Evolutionary conservation across 1,140 invertebrate species (phyloP), one percentile per base, ranked within the genome.

Genomic region (Homalodisca vitripennis): DNA sequence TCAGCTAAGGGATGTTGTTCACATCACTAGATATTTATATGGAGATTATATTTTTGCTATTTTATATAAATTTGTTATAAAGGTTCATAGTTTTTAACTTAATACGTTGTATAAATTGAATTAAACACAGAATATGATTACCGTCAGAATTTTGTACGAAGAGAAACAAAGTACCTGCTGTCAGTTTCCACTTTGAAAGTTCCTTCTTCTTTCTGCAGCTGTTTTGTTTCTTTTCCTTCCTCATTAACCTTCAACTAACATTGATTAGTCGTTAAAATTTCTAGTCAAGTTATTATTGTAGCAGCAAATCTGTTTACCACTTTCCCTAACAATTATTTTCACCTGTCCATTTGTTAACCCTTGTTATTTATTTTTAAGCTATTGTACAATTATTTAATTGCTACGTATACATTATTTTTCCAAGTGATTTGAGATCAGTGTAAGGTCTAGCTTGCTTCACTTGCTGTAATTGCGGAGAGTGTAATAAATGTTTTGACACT

Each of bases 281-380:
- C 34, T 41, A 41, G 34, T 41, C 34, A 41, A 17, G 34, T 17
- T 41, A 41, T 41, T 41, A 41, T 41, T 41, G 17, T 41, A 41
- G 34, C 6, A 41, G n/a, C 6, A 41, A 41, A 41, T 17, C 34
- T 41, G 34, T 41, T 41, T n/a, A n/a, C n/a, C n/a, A 41, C 34
- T 41, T 41, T 41, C 17, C 6, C 17, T 41, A 41, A 41, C 34
- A 41, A 10, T 41, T 10, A 41, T 41, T 41, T 41, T 17, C 6
- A 41, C 34, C 6, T 41, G 17, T 27, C 29, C 55, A 60, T 60
- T n/a, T 60, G 55, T 60, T 60, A 60, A 60, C 55, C 20, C 12
- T 60, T 60, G 55, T 60, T 60, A 60, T 60, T 60, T 60, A 60
- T 60, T 60, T 6, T 60, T 60, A 60, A 60, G 55, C 55, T 60